Conservation (phyloP, 2,797 vertebrate genomes). For the Spinibarbus caldwelli region DNA sequence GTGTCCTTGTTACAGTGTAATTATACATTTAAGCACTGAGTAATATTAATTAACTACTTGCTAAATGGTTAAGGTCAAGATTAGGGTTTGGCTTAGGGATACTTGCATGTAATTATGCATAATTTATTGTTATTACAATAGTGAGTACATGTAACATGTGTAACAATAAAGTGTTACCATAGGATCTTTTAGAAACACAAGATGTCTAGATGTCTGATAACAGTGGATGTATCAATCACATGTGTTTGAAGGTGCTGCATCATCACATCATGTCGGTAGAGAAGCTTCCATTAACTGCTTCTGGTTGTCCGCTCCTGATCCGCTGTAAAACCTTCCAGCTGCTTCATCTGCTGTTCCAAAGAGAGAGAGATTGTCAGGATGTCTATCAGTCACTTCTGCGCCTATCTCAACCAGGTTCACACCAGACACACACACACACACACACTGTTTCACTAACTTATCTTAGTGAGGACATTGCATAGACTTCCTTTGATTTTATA, state of each 20-base stretch:
- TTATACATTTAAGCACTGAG: background rate
- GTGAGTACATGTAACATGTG: background rate
- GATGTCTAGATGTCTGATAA: background rate
- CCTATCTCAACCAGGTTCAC: constrained; percentile 81
- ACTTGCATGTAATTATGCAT: background rate
- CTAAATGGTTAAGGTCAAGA: too few species aligned
- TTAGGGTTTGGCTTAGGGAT: background rate
- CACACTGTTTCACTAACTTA: background rate
- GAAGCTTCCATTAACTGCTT: constrained; percentile 73
- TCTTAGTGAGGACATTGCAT: background rate
- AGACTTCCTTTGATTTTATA: background rate
- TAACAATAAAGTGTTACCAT: background rate
- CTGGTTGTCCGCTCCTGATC: constrained; percentile 78
- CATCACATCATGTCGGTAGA: constrained; percentile 81
- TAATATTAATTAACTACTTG: background rate
- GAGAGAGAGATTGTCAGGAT: constrained; percentile 79
- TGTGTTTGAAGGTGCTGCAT: constrained; percentile 75
- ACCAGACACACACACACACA: too few species aligned
- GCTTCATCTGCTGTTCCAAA: constrained; percentile 77
- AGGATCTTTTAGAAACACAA: background rate
- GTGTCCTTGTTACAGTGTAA: background rate
- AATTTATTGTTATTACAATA: background rate
- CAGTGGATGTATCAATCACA: constrained; percentile 1
- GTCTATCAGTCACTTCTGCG: constrained; percentile 80
- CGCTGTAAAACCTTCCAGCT: constrained; percentile 82